Base-by-base conservation (phyloP, 2,113 vertebrate genomes). In the Uropsilus gracilis region DNA sequence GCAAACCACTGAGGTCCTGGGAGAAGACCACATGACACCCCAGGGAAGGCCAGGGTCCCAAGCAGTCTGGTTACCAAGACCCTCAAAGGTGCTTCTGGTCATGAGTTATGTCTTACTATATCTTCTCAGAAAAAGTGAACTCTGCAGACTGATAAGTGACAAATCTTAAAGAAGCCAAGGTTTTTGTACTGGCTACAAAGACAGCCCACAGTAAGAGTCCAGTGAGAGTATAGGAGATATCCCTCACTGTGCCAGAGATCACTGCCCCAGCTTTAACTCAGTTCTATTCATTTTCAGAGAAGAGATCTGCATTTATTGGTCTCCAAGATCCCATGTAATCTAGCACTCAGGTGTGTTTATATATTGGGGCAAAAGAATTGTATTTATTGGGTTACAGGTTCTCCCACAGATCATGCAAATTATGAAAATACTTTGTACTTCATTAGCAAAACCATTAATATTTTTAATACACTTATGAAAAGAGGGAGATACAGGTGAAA, bases 341-440 rank as follows among this genome's bases (percentile, higher is more conserved):
- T 69, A 32, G 46, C 32, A 50, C 6, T 71, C 59, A 66, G 44
- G 28, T 76, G 24, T 37, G 17, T 48, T 48, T 64, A 30, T 61
- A 4, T 61, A 8, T 91, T 93, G 63, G 20, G 30, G 61, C 42
- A 85, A 92, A 63, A 1, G 32, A 86, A 53, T 69, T 32, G 8
- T 28, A 73, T n/a, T 78, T 68, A 50, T 42, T 53, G 71, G 91
- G 76, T 32, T 61, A 37, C 16, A 86, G 37, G 86, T 78, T 82
- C n/a, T 90, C 61, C 86, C 63, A 72, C 16, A 30, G 32, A 68
- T 55, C 42, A 75, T 12, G 24, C 80, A 48, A 85, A 10, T n/a
- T 80, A 69, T 66, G 61, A 78, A 92, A 78, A 90, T 73, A 64
- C 2, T 44, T 59, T n/a, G 39, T 44, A 39, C 68, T 94, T 3